A percentile compares a stretch with the other conserved stretches of the same genome.
phyloP scores from a whole-genome alignment of 2,888 invertebrate species.

The Villa cingulata region DNA sequence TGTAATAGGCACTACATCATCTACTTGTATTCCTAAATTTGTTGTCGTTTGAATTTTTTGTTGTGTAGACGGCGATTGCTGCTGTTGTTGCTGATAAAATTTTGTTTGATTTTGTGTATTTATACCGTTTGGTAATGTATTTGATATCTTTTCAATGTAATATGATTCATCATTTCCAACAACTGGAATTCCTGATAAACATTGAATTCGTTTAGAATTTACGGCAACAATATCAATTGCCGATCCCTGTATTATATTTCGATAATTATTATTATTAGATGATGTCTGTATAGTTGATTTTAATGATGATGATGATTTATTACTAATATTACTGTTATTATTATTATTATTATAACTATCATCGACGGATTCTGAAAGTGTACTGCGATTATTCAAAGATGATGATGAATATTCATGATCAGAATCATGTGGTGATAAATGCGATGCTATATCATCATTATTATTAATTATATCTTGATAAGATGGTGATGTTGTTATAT shows the following conservation, averaged over 20 bases:
- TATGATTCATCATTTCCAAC: neutral
- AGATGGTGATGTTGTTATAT: neutral
- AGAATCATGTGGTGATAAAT: conserved; percentile 11
- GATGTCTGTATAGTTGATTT: conserved; percentile 9
- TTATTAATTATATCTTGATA: neutral
- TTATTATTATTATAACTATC: conserved; percentile 19
- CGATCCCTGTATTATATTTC: neutral
- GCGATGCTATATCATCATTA: conserved; percentile 1
- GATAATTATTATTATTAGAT: neutral
- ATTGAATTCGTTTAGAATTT: neutral
- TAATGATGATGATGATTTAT: conserved; percentile 1
- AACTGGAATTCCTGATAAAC: neutral
- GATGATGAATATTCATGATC: conserved; percentile 14
- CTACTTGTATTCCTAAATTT: conserved; percentile 7
- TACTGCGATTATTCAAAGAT: conserved; percentile 9
- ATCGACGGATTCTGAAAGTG: conserved; percentile 22
- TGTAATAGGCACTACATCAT: conserved; percentile 1
- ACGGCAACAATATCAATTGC: neutral
- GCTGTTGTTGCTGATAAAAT: neutral
- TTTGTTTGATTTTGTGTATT: neutral
- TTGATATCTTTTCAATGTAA: neutral
- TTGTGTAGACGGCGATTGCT: neutral
- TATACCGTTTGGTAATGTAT: neutral
- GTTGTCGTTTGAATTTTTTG: neutral
- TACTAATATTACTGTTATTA: neutral